Evolutionary conservation across 2,113 vertebrate species (phyloP), one percentile per base, ranked within the genome.

Genomic region (Sorex fumeus): DNA sequence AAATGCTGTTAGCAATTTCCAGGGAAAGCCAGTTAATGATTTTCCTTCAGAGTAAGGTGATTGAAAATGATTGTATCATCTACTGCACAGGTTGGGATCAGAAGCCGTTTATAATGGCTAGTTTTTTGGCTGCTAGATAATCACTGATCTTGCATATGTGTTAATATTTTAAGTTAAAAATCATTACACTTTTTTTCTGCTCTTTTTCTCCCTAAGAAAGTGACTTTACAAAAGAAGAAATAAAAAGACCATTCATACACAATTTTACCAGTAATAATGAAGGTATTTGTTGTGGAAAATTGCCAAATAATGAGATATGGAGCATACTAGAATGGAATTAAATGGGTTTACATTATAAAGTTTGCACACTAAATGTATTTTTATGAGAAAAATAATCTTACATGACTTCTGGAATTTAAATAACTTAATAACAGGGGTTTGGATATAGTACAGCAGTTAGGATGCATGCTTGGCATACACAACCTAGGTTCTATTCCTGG

Each of bases 111-210:
- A 13, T 53, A 79, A 75, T 50, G 60, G 0, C 13, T 66, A 30
- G 3, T 87, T 21, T 1, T 71, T 62, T 32, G 16, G 76, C 7
- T 43, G 57, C 34, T 57, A 4, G 34, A 36, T 23, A 23, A 28
- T 50, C 64, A 2, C 84, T 78, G 76, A 8, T 91, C 43, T 87
- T 19, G 30, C 43, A 30, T 88, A 45, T 2, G n/a, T 80, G 36
- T 85, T 11, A 50, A 67, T 91, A 0, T 81, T 95, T 62, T 81
- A n/a, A 28, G 30, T 96, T 96, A 66, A 84, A 0, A 85, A 57
- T 13, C 7, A 88, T 8, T 7, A 28, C 6, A 72, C 9, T 11
- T 0, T 74, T 9, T 4, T n/a, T 23, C n/a, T 60, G 21, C 8
- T 28, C 53, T 19, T 60, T 60, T 60, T n/a, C 47, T 9, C 47